Conservation (phyloP, 1,140 invertebrate genomes). For the Euschistus heros region DNA sequence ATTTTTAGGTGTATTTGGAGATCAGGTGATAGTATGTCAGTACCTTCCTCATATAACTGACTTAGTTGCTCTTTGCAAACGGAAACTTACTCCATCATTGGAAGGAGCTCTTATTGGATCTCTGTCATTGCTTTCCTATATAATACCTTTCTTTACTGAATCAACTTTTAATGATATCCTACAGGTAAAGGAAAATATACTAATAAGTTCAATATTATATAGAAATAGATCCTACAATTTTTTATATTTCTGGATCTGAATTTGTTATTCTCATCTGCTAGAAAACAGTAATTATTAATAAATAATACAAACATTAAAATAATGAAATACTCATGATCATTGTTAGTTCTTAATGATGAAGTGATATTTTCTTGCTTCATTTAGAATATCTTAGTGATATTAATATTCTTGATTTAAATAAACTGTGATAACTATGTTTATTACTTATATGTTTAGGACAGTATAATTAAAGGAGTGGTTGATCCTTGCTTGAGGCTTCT, state of each 20-base stretch:
- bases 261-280: no score
- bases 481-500: constrained; percentile 59
- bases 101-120: constrained; percentile 84
- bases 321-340: not conserved
- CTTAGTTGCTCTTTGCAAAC: constrained; percentile 59
- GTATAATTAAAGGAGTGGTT: constrained; percentile 12
- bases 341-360: not conserved
- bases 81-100: constrained; percentile 64
- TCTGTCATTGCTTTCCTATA: constrained; percentile 63
- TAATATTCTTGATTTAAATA: not conserved
- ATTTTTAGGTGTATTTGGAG: constrained; percentile 68
- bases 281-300: no score
- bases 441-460: constrained; percentile 5
- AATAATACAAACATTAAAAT: not conserved
- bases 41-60: constrained; percentile 89
- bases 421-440: not conserved
- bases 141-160: constrained; percentile 56
- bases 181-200: constrained; percentile 41
- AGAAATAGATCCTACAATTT: not conserved
- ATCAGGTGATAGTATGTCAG: constrained; percentile 86
- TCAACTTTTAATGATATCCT: constrained; percentile 75
- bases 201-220: not conserved
- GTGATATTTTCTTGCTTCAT: no score
- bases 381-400: not conserved
- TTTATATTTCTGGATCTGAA: no score